Percentiles rank a stretch among this genome's conserved stretches.
phyloP scores from a whole-genome alignment of 2,888 invertebrate species.

The Charanyca ferruginea region DNA sequence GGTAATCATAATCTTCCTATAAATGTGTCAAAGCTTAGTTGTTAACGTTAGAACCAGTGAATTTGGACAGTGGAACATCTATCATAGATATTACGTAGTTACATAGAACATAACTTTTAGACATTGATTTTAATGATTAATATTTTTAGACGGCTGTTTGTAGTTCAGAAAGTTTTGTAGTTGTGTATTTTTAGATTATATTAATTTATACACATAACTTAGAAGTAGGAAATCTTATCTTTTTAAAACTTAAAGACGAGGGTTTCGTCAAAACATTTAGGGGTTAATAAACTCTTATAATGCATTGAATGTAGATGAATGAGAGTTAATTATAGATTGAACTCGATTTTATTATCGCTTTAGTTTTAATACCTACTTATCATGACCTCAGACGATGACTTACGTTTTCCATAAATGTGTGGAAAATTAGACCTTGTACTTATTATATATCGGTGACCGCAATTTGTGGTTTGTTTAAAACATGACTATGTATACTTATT shows the following conservation, averaged over 20 bases:
- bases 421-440: constrained; percentile 23
- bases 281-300: constrained; percentile 20
- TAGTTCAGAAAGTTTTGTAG: constrained; percentile 78
- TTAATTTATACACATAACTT: constrained; percentile 67
- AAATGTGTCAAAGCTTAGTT: constrained; percentile 63
- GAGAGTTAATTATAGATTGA: constrained; percentile 23
- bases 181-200: constrained; percentile 75
- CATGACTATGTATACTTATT: constrained; percentile 5
- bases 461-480: constrained; percentile 9
- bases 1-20: constrained; percentile 51
- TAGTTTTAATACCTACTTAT: constrained; percentile 19
- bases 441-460: constrained; percentile 16
- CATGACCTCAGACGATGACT: constrained; percentile 9
- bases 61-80: constrained; percentile 50
- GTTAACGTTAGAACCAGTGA: constrained; percentile 63
- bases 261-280: constrained; percentile 25
- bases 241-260: constrained; percentile 28
- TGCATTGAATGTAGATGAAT: constrained; percentile 23
- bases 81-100: constrained; percentile 50
- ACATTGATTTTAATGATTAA: constrained; percentile 69
- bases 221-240: constrained; percentile 50
- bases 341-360: constrained; percentile 27
- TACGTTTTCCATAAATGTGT: constrained; percentile 5
- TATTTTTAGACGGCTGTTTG: constrained; percentile 87
- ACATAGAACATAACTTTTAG: constrained; percentile 68